Percentiles rank a stretch among this genome's conserved stretches.
Conservation (phyloP, 2,113 vertebrate genomes). For the Atractosteus spatula region DNA sequence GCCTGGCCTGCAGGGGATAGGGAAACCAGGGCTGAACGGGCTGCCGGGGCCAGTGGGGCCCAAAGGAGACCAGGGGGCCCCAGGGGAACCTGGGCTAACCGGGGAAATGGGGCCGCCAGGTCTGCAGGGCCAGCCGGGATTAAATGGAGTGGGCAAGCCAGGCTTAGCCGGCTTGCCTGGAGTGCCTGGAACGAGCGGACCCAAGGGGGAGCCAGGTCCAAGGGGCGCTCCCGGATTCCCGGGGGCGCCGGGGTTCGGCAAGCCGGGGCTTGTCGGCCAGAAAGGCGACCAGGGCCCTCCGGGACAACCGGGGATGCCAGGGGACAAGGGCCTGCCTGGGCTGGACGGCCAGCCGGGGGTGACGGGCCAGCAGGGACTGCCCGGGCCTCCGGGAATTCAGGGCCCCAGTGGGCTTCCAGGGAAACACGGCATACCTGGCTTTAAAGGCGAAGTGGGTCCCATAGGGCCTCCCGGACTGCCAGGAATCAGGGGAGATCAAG, state of each 20-base stretch:
- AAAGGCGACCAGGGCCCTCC: conserved; percentile 87
- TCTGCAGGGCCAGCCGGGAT: conserved; percentile 77
- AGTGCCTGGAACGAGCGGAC: conserved; percentile 71
- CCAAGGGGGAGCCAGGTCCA: conserved; percentile 82
- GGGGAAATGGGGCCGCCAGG: conserved; percentile 78
- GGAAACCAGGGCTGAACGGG: conserved; percentile 84
- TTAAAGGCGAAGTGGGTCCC: conserved; percentile 83
- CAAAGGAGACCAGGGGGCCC: conserved; percentile 81
- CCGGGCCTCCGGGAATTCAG: conserved; percentile 77
- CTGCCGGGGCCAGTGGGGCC: conserved; percentile 75
- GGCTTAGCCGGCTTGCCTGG: conserved; percentile 81
- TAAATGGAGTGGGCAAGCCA: conserved; percentile 77
- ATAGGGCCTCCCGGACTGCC: conserved; percentile 81
- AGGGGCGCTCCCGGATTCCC: conserved; percentile 81
- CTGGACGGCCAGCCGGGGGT: conserved; percentile 74
- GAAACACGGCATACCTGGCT: conserved; percentile 82
- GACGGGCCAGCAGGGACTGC: conserved; percentile 74
- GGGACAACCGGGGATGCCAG: conserved; percentile 76
- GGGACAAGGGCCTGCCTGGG: conserved; percentile 85
- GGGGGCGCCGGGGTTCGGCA: conserved; percentile 84
- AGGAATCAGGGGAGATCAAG: conserved; percentile 87
- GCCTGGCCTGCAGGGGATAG: conserved; percentile 70
- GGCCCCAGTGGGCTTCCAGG: conserved; percentile 91
- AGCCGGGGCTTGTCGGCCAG: conserved; percentile 81
- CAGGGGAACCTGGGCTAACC: conserved; percentile 68